Evolutionary conservation across 35 echinoderm and acorn worm species (phyloP), one percentile per base, ranked within the genome.

Genomic region (Apostichopus californicus): DNA sequence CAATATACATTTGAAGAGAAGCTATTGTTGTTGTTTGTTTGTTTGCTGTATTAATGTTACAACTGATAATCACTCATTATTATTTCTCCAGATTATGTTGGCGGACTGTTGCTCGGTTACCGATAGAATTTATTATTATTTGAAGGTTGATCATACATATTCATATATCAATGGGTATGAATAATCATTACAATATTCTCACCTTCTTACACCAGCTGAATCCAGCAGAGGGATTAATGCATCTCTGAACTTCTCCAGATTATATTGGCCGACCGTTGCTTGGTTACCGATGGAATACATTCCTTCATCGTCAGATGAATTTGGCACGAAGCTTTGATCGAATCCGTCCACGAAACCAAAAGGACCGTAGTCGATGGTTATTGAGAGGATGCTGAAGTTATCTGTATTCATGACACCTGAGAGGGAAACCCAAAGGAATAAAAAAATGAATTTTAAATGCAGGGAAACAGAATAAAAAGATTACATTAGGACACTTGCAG

Each of bases 341-440:
- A 96, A 99, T 0, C 85, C 80, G 53, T 99, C 97, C 21, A 99
- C 77, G 73, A 99, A 99, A 34, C 97, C 97, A 96, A 99, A 99
- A 0, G 97, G 97, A 34, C 97, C 97, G 25, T 99, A 99, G 87
- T 99, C 97, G 25, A 99, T 96, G 8, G 97, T 99, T 21, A 99
- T 17, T 2, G 97, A 99, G 4, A 99, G 86, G 59, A 99, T 81
- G 88, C 97, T 99, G 81, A 99, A 99, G 71, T 99, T 99, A 65
- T 99, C 97, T 89, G 97, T 99, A 65, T 99, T 99, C 97, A 99
- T 96, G 4, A 99, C 97, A 34, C 97, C 97, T 99, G 59, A 55
- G 52, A 73, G 15, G 46, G 57, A 78, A 70, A 18, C n/a, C 58
- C 7, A 11, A 61, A 46, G 34, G 34, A 46, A 46, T 46, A 46